Percentiles rank a stretch among this genome's conserved stretches.
Evolutionary conservation across 2,797 vertebrate genomes (phyloP).

Genomic region (Amblyraja radiata): DNA sequence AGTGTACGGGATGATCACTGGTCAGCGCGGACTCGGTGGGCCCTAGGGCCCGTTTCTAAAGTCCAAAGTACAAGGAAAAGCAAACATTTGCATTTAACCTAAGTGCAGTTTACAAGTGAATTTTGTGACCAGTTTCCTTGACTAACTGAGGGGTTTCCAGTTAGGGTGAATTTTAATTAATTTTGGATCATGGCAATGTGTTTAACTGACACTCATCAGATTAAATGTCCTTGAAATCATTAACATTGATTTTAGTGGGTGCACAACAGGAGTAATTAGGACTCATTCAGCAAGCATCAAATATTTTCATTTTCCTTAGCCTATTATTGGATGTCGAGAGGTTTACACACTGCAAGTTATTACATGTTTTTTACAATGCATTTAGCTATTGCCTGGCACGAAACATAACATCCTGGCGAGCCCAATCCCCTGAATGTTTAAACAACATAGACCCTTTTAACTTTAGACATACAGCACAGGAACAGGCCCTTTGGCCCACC

Average conservation of each 20-base stretch:
- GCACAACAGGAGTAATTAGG: not conserved
- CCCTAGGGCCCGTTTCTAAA: too few relatives aligned
- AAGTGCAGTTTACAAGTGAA: not conserved
- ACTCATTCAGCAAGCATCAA: not conserved
- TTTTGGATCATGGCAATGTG: not conserved
- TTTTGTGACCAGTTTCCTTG: not conserved
- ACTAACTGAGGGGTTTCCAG: not conserved
- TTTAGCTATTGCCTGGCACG: not conserved
- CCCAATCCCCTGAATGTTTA: not conserved
- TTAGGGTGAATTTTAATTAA: constrained; percentile 24
- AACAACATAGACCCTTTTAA: constrained; percentile 2
- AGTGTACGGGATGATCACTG: too few relatives aligned
- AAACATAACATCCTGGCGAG: not conserved
- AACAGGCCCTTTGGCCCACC: too few relatives aligned
- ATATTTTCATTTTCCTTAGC: not conserved
- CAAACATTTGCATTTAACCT: not conserved
- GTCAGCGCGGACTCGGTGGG: too few relatives aligned
- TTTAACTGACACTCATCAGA: constrained; percentile 14
- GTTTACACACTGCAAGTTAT: not conserved
- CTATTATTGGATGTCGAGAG: not conserved
- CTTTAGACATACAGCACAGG: too few relatives aligned
- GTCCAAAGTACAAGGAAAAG: not conserved
- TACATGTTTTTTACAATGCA: not conserved
- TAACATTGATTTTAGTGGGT: constrained; percentile 17
- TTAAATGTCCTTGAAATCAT: not conserved